phyloP scores from a whole-genome alignment of 2,888 invertebrate species.

The Clusia tigrina region DNA sequence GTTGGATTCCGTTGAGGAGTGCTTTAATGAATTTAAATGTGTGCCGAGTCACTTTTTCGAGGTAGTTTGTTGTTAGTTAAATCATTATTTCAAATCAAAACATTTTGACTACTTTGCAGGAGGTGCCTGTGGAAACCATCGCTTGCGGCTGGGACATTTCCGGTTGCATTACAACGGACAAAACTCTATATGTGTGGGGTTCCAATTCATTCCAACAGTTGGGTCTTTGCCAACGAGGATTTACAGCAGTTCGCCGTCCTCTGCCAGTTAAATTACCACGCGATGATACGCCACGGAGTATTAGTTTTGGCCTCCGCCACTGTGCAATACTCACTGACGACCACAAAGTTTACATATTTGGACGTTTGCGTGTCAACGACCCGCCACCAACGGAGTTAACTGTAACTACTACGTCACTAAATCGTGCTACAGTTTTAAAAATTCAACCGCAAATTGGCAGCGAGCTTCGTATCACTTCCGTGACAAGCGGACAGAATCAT shows the following conservation, averaged over 20 bases:
- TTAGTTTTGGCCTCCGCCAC: conserved; percentile 60
- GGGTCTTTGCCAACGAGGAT: conserved; percentile 68
- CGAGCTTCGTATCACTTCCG: conserved; percentile 67
- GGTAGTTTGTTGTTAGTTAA: conserved; percentile 31
- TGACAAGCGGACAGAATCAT: conserved; percentile 85
- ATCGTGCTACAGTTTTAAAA: conserved; percentile 54
- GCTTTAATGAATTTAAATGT: conserved; percentile 60
- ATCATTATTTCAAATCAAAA: too few relatives aligned
- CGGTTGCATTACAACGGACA: conserved; percentile 75
- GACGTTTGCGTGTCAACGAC: conserved; percentile 54
- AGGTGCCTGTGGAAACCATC: conserved; percentile 72
- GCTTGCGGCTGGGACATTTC: conserved; percentile 86
- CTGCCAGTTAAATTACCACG: conserved; percentile 54
- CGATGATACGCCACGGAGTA: conserved; percentile 49
- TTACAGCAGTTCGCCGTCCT: conserved; percentile 57
- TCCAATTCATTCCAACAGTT: conserved; percentile 81
- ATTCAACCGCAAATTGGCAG: conserved; percentile 47
- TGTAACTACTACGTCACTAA: conserved; percentile 53
- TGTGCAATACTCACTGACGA: conserved; percentile 58
- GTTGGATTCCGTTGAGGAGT: conserved; percentile 51
- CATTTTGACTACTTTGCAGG: conserved; percentile 64
- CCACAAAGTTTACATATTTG: conserved; percentile 58
- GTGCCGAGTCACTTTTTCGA: conserved; percentile 67
- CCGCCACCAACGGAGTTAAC: conserved; percentile 52
- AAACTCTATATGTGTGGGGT: conserved; percentile 82